Conservation (phyloP, 1,140 invertebrate species). For the Drosophila tristis region DNA sequence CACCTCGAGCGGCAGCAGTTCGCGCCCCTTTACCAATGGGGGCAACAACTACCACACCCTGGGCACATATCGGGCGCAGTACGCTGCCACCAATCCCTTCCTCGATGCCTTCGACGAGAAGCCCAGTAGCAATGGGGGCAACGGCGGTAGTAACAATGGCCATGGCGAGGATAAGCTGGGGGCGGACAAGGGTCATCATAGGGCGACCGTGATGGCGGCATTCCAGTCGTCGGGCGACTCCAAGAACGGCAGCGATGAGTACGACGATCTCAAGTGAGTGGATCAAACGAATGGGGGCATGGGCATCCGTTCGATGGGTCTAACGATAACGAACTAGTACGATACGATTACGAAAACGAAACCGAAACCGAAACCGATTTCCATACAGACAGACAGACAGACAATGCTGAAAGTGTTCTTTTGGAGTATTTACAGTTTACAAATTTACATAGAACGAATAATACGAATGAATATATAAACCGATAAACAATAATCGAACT, state of each 20-base stretch:
- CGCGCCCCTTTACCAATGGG: conserved; percentile 67
- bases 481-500: conserved; percentile 9
- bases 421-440: conserved; percentile 82
- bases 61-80: conserved; percentile 82
- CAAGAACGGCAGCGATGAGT: conserved; percentile 82
- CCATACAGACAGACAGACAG: too few species aligned
- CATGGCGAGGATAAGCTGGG: conserved; percentile 50
- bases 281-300: not conserved
- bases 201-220: conserved; percentile 66
- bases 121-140: conserved; percentile 52
- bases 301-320: not conserved
- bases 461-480: conserved; percentile 36
- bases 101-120: conserved; percentile 78
- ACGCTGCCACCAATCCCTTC: conserved; percentile 84
- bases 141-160: conserved; percentile 29
- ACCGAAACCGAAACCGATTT: not conserved
- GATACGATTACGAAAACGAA: conserved; percentile 2
- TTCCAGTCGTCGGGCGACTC: conserved; percentile 79
- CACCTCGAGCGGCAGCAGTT: conserved; percentile 49
- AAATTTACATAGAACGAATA: conserved; percentile 66
- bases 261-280: conserved; percentile 78
- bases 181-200: conserved; percentile 58
- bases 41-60: conserved; percentile 83
- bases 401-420: conserved; percentile 71
- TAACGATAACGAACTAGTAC: not conserved